phyloP scores from a whole-genome alignment of 2,797 vertebrate genomes.

The Rallus crepitans region DNA sequence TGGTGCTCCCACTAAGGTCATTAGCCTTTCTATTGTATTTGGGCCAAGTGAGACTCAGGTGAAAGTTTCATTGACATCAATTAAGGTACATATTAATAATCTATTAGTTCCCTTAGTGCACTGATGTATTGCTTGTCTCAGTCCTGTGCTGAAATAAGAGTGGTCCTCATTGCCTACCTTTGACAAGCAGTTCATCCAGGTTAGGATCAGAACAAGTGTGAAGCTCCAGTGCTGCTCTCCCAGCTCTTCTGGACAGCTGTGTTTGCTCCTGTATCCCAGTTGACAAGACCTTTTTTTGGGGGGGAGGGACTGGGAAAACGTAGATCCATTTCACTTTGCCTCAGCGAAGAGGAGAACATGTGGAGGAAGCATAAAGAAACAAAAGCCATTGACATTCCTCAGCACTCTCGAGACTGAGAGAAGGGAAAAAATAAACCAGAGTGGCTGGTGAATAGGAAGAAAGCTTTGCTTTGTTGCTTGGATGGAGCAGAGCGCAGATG shows the following conservation, averaged over 20 bases:
- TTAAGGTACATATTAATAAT: background rate
- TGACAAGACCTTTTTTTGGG: background rate
- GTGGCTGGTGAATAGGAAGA: background rate
- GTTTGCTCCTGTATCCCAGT: background rate
- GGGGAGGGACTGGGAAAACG: background rate
- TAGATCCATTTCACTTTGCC: conserved; percentile 12
- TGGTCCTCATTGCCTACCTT: background rate
- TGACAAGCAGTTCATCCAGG: background rate
- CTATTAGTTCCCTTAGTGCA: background rate
- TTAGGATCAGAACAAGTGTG: background rate
- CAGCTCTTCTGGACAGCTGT: conserved; percentile 8
- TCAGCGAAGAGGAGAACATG: background rate
- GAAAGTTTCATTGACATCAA: background rate
- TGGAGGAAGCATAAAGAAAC: conserved; percentile 42
- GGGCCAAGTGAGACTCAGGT: background rate
- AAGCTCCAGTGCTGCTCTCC: background rate
- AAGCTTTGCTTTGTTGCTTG: conserved; percentile 46
- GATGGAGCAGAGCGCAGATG: conserved; percentile 26
- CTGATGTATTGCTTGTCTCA: background rate
- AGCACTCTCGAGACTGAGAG: background rate
- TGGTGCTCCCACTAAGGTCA: background rate
- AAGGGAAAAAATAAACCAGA: background rate
- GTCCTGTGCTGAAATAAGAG: background rate
- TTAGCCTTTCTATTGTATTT: accelerated
- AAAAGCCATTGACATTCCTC: conserved; percentile 48